Base-by-base conservation (phyloP, 1,140 invertebrate species). In the Propsilocerus akamusi region DNA sequence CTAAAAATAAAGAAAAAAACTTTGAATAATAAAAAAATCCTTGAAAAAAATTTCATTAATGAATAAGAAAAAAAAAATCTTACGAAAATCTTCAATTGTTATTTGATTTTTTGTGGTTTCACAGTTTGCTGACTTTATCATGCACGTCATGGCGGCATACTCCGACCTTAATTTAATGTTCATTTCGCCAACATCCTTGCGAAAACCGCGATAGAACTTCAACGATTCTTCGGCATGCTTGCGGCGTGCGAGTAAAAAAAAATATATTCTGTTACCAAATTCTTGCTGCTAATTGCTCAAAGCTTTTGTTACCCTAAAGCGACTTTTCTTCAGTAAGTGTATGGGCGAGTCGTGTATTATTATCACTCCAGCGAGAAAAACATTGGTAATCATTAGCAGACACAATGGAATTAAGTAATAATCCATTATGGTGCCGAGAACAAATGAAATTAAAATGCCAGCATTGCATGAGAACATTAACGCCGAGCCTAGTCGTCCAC, bases 331-430 rank as follows among this genome's bases (percentile, higher is more conserved):
- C 22, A 71, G 59, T 47, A 73, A 54, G 47, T 68, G 67, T 26
- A 68, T 66, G 0, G 72, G 72, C 0, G 72, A 71, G 51, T 74
- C 72, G 0, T 72, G 72, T 62, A 74, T 67, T 5, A 66, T 66
- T 10, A 67, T 53, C 52, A 73, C 70, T 3, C 60, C 58, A 0
- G 67, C 26, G n/a, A 71, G 48, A 51, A 69, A 72, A 2, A 67
- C 37, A 2, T 69, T 53, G 0, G 69, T 64, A 2, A 73, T 55
- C 0, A 60, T 58, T 0, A 69, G 64, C 20, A 70, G 61, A 7
- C 71, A 54, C 65, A 69, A 72, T 41, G 70, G 57, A 2, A 70
- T 67, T 0, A 59, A 57, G 1, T 49, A 48, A 54, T 72, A 75
- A 5, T 64, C 54, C 14, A 70, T 59, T 30, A 62, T 57, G 50